Base-by-base conservation (phyloP, 1,140 invertebrate species). In the Mamestra configurata region DNA sequence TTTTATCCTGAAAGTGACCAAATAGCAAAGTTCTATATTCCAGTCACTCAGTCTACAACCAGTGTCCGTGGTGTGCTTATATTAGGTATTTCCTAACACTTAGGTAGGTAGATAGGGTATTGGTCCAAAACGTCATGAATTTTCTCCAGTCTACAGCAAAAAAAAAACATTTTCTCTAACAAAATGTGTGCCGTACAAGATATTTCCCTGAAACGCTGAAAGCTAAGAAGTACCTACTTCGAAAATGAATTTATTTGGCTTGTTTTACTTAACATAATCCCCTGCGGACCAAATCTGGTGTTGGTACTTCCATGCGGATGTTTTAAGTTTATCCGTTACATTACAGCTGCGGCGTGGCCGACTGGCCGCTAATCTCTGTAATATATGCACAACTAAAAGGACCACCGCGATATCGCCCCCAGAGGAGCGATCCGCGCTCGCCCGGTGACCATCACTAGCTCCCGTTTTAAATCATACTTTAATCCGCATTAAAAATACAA, bases 381-480 rank as follows among this genome's bases (percentile, higher is more conserved):
- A 94, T 93, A 84, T 94, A 94, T 94, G 88, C 93, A 88, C 81
- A 93, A 93, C 91, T 90, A 93, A 94, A 93, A 92, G 93, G 89
- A 88, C n/a, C n/a, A 88, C 70, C 81, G 79, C 61, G 80, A 79
- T 85, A 93, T 90, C 64, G 82, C 84, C 75, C 92, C 90, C 91
- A 5, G 24, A 83, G 88, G 91, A 85, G 51, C 89, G 80, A 92
- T 93, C 86, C 79, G 79, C 55, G 89, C 88, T 82, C 90, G 80
- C 72, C 86, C 84, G 89, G 88, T 91, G 91, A 86, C 81, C 84
- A 79, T 53, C 84, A 79, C 80, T 79, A 78, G 66, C 73, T 73
- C 81, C 66, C 61, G 66, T 81, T 76, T 82, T 79, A 81, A 82
- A 80, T 82, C 73, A 77, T 81, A 82, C 71, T 80, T 79, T 80